Evolutionary conservation across 2,113 vertebrate genomes (phyloP).

Genomic region (Crotalus helleri): DNA sequence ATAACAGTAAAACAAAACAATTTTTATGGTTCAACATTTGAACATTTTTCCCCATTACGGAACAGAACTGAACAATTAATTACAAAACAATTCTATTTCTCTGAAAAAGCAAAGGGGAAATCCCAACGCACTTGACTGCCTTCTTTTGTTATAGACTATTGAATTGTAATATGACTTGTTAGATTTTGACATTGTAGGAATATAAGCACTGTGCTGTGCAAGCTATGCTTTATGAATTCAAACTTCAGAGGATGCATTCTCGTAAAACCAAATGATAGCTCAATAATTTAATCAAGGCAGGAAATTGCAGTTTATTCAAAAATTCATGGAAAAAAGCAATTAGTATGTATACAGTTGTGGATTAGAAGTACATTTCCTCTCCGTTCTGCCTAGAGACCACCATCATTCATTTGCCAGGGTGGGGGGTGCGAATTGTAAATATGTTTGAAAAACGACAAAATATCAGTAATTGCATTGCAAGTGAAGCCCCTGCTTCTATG

Average conservation of each 20-base stretch:
- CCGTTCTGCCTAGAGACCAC: neutral
- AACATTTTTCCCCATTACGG: slow-evolving; percentile 18
- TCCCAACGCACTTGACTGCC: neutral
- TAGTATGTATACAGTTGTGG: neutral
- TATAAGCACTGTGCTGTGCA: neutral
- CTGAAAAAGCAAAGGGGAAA: slow-evolving; percentile 5
- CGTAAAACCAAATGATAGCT: neutral
- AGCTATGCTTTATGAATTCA: neutral
- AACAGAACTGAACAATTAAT: neutral
- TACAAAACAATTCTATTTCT: neutral
- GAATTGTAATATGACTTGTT: neutral
- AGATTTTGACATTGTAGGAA: neutral
- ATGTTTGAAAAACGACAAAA: neutral
- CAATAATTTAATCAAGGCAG: neutral
- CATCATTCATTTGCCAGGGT: neutral
- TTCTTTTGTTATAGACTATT: neutral
- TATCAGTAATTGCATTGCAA: neutral
- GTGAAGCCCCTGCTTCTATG: neutral
- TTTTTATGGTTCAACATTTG: neutral
- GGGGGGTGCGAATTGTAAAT: neutral
- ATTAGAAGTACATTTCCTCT: neutral
- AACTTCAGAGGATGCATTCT: neutral
- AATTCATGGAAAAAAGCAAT: neutral
- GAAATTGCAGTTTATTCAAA: neutral
- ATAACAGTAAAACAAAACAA: neutral